Evolutionary conservation across 2,113 vertebrate genomes (phyloP).

Genomic region (Tychaedon coryphoeus): DNA sequence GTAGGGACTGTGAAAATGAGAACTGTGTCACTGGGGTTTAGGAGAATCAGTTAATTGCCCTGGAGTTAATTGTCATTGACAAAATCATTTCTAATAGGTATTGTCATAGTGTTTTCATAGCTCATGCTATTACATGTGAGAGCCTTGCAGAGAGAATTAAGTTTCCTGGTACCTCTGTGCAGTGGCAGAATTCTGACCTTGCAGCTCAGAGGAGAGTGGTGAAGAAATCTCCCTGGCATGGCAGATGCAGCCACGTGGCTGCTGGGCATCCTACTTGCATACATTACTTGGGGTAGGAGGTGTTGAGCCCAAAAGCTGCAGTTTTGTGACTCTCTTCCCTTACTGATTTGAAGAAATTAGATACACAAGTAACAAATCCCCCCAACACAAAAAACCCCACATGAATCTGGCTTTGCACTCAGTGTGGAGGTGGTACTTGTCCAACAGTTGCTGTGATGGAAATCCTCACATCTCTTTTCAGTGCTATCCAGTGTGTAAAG

Average conservation of each 20-base stretch:
- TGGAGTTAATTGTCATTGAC: neutral
- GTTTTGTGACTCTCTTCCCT: neutral
- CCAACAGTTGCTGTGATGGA: neutral
- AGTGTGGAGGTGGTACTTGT: neutral
- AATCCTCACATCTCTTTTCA: neutral
- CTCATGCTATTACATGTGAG: neutral
- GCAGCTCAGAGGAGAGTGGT: neutral
- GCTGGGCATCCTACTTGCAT: neutral
- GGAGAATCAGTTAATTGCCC: neutral
- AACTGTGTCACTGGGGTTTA: neutral
- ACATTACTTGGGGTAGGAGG: no score
- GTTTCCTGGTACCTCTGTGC: neutral
- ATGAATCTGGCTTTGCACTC: neutral
- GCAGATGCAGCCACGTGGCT: accelerated
- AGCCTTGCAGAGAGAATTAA: neutral
- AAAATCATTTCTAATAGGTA: neutral
- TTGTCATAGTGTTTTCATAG: neutral
- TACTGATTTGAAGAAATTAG: neutral
- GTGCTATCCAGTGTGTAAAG: neutral
- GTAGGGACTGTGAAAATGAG: neutral
- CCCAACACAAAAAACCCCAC: neutral
- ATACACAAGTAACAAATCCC: neutral
- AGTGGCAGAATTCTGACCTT: neutral
- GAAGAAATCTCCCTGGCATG: neutral
- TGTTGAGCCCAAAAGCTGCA: neutral